Evolutionary conservation across 2,113 vertebrate genomes (phyloP).

Genomic region (Myotis brandtii): DNA sequence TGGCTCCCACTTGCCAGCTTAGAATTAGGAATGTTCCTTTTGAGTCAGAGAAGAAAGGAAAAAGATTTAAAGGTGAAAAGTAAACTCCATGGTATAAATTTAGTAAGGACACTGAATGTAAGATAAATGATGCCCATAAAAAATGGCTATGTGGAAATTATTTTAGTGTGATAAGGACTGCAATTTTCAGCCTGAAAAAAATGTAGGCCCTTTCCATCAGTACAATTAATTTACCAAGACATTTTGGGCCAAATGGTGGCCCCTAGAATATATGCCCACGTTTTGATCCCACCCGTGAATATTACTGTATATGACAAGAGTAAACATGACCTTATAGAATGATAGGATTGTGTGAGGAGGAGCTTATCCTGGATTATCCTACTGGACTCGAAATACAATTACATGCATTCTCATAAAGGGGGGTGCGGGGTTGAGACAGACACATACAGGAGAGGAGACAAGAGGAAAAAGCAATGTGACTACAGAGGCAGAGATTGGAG

Average conservation of each 20-base stretch:
- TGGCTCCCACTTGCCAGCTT: background rate
- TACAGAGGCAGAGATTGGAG: background rate
- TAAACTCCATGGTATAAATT: background rate
- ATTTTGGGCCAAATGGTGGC: background rate
- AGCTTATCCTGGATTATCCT: background rate
- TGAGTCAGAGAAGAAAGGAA: conserved; percentile 17
- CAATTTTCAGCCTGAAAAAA: background rate
- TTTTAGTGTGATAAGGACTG: background rate
- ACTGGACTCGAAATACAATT: background rate
- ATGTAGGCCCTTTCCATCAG: background rate
- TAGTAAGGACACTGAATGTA: conserved; percentile 1
- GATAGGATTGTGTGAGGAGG: background rate
- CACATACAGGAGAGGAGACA: background rate
- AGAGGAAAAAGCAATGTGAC: background rate
- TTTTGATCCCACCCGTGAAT: background rate
- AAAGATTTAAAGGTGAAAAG: background rate
- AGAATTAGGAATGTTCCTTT: background rate
- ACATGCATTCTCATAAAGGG: background rate
- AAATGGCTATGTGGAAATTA: background rate
- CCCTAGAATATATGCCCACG: background rate
- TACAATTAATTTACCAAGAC: background rate
- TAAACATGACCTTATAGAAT: background rate
- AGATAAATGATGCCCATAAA: background rate
- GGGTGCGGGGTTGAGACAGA: background rate
- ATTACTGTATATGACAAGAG: background rate